Evolutionary conservation across 2,113 vertebrate species (phyloP).

Genomic region (Chionomys nivalis): DNA sequence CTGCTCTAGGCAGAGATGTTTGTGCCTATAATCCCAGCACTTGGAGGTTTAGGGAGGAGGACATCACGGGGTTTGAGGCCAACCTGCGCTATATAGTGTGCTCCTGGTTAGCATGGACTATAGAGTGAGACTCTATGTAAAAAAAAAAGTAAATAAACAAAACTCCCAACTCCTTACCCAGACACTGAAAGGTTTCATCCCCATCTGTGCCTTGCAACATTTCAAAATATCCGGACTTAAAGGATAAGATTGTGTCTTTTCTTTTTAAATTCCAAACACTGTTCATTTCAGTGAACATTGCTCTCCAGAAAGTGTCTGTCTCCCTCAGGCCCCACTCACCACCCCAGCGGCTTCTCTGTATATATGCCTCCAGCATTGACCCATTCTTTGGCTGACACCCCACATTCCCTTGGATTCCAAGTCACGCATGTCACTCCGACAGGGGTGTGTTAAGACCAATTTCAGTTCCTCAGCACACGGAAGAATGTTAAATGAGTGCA

Average conservation of each 20-base stretch:
- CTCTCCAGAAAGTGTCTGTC: not conserved
- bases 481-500: not conserved
- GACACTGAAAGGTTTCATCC: not conserved
- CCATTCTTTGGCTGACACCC: not conserved
- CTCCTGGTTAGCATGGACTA: not conserved
- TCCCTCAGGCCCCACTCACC: not conserved
- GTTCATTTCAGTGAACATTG: not conserved
- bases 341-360: not conserved
- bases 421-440: not conserved
- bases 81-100: not conserved
- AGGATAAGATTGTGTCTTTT: not conserved
- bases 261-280: not conserved
- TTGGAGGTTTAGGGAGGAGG: not conserved
- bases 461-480: not conserved
- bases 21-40: not conserved
- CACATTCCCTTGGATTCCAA: not conserved
- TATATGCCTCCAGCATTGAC: accelerated
- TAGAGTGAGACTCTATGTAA: not conserved
- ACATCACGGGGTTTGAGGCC: not conserved
- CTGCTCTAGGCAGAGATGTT: not conserved
- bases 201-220: not conserved
- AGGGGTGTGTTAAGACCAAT: not conserved
- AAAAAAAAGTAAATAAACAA: not conserved
- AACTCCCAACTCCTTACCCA: not conserved
- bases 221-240: not conserved